Base-by-base conservation (phyloP, 2,888 invertebrate genomes). In the Elmis aenea region DNA sequence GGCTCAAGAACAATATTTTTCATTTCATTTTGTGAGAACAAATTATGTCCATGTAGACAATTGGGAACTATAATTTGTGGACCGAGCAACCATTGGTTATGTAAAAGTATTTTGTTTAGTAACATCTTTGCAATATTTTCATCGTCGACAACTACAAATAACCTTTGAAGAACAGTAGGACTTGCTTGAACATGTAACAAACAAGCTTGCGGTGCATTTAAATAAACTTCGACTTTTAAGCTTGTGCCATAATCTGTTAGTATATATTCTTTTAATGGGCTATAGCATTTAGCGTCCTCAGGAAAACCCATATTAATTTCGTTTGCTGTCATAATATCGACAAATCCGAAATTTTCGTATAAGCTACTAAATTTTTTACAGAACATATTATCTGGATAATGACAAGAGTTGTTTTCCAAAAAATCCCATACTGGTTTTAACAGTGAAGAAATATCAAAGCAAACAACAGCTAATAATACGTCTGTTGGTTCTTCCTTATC, bases 201-300 rank as follows among this genome's bases (percentile, higher is more conserved):
- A 5, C 10, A 26, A 14, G 30, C 24, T 5, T 43, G 14, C 1
- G 51, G 47, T 2, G 42, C 45, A 11, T 26, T 34, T 23, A 53
- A 40, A 26, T 39, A 42, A 1, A 50, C 43, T 34, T 53, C 51
- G n/a, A 56, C 33, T 25, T 52, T 44, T 27, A 58, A 38, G 11
- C 31, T 33, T 5, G 52, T 52, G 4, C 45, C 50, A 13, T 15
- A 37, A 6, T 33, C 33, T 3, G 41, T 24, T 6, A 57, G 24
- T 9, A 46, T 15, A 4, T 9, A 26, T 26, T 57, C 55, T 3
- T 33, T 37, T 28, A 57, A 26, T 1, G 52, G 51, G 27, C 38
- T 50, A 11, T 12, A 27, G 20, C 16, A 28, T 22, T 38, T 42
- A 4, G 26, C 18, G 4, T 22, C 29, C 6, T 24, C 23, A n/a